Conservation (phyloP, 2,888 invertebrate species). For the Caenorhabditis doughertyi region DNA sequence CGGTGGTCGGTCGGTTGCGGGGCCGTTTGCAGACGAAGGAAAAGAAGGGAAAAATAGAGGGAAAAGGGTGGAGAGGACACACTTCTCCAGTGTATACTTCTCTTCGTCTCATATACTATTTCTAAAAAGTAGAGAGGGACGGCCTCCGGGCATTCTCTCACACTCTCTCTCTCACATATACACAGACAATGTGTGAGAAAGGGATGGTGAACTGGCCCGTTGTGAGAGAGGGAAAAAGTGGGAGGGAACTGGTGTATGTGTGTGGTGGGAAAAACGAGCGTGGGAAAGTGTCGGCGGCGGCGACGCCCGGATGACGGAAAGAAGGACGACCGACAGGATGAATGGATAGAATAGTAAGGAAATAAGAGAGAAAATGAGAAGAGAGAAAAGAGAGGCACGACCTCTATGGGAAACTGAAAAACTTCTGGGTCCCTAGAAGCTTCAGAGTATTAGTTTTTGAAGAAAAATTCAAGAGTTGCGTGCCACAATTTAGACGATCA, state of each 20-base stretch:
- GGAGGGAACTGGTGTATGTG: constrained; percentile 49
- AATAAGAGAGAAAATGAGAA: constrained; percentile 1
- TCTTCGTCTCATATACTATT: constrained; percentile 44
- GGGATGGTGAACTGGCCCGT: constrained; percentile 24
- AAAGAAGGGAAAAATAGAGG: constrained; percentile 14
- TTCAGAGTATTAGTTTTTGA: neutral
- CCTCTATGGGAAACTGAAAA: constrained; percentile 25
- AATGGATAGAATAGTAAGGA: constrained; percentile 19
- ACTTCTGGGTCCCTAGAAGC: neutral
- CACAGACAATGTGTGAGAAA: constrained; percentile 61
- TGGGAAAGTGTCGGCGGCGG: constrained; percentile 59
- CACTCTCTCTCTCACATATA: constrained; percentile 35
- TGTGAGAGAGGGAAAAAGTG: constrained; percentile 13
- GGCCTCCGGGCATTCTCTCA: constrained; percentile 45
- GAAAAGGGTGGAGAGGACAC: constrained; percentile 31
- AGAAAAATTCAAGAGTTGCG: neutral
- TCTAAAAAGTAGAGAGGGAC: neutral
- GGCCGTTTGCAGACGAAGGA: constrained; percentile 39
- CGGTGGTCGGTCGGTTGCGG: constrained; percentile 54
- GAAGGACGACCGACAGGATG: constrained; percentile 28
- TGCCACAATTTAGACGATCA: neutral
- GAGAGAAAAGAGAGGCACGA: neutral
- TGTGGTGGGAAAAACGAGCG: constrained; percentile 65
- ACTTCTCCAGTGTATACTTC: constrained; percentile 35
- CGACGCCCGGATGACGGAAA: constrained; percentile 12